phyloP scores from a whole-genome alignment of 2,797 vertebrate genomes.

The Hoplostethus mediterraneus region DNA sequence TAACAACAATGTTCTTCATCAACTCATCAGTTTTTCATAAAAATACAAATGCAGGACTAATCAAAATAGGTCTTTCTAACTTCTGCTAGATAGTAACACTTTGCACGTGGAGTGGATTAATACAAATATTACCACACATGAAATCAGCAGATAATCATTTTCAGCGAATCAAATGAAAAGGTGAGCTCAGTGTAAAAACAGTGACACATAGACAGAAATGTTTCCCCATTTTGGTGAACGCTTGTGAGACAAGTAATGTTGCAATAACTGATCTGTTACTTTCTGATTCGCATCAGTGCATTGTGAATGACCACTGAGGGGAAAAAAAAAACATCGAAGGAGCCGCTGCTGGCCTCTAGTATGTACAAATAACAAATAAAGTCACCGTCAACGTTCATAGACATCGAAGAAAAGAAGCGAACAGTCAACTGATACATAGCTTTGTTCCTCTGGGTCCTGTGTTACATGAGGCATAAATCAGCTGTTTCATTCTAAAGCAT shows the following conservation, averaged over 20 bases:
- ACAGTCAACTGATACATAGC: background rate
- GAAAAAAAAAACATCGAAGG: slow-evolving; percentile 26
- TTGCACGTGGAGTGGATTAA: slow-evolving; percentile 53
- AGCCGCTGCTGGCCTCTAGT: slow-evolving; percentile 25
- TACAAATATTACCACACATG: slow-evolving; percentile 27
- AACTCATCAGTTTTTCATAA: slow-evolving; percentile 44
- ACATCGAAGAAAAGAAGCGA: slow-evolving; percentile 13
- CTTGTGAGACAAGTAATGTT: slow-evolving; percentile 15
- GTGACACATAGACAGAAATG: slow-evolving; percentile 9
- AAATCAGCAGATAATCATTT: slow-evolving; percentile 46
- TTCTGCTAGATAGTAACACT: slow-evolving; percentile 57
- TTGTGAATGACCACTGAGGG: slow-evolving; percentile 46
- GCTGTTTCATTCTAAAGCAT: slow-evolving; percentile 1
- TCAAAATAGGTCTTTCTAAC: slow-evolving; percentile 56
- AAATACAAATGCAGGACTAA: slow-evolving; percentile 67
- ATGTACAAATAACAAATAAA: slow-evolving; percentile 30
- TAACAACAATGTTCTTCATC: slow-evolving; percentile 49
- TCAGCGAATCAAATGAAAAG: slow-evolving; percentile 47
- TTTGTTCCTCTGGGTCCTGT: slow-evolving; percentile 44
- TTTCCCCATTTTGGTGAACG: slow-evolving; percentile 42
- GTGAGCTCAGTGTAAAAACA: slow-evolving; percentile 33
- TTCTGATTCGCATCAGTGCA: slow-evolving; percentile 45
- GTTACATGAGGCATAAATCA: slow-evolving; percentile 9
- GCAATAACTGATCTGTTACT: slow-evolving; percentile 24
- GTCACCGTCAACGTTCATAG: slow-evolving; percentile 27